Conservation (phyloP, 2,888 invertebrate genomes). For the Heterodera filipjevi region DNA sequence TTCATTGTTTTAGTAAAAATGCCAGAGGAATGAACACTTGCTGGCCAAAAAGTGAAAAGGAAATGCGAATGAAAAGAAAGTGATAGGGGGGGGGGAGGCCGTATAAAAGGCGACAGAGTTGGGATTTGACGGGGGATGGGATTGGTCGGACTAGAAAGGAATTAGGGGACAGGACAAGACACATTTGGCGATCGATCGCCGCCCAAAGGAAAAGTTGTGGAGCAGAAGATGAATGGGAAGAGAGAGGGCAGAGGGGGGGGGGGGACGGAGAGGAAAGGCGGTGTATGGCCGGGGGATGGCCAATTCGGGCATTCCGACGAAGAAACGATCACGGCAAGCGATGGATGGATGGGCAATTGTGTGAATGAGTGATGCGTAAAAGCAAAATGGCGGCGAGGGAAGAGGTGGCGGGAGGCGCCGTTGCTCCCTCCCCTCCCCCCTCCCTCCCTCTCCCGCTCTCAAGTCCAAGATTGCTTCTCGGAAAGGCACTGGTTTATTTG, state of each 20-base stretch:
- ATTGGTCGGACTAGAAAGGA: constrained; percentile 7
- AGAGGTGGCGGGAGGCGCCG: neutral
- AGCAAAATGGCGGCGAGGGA: too few relatives aligned
- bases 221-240: neutral
- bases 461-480: neutral
- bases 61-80: neutral
- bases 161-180: constrained; percentile 9
- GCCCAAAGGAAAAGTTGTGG: constrained; percentile 14
- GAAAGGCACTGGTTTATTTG: constrained; percentile 17
- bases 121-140: constrained; percentile 4
- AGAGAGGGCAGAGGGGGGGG: neutral
- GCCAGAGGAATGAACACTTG: neutral
- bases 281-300: constrained; percentile 13
- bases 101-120: constrained; percentile 11
- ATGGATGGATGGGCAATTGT: neutral
- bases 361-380: too few relatives aligned
- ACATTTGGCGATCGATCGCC: constrained; percentile 22
- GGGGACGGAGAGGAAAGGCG: neutral
- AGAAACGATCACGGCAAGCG: neutral
- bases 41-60: neutral
- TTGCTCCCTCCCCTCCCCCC: neutral
- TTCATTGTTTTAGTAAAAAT: neutral
- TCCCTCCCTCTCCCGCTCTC: neutral
- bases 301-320: constrained; percentile 25
- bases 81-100: neutral